Evolutionary conservation across 64 coral and sea anemone genomes (phyloP).

Genomic region (Astreopora myriophthalma): DNA sequence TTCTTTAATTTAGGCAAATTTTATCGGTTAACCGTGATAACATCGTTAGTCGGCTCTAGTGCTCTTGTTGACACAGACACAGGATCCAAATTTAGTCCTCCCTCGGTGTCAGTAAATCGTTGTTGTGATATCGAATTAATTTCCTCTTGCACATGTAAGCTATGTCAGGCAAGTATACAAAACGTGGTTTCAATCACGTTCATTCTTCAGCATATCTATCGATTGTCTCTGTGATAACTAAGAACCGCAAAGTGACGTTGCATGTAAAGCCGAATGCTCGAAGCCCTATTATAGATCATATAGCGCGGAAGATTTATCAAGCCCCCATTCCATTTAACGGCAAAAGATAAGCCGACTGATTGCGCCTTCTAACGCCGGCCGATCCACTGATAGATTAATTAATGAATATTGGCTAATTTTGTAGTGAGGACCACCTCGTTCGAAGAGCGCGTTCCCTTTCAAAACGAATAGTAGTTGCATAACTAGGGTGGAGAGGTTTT

Average conservation of each 20-base stretch:
- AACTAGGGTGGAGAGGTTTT: too few relatives aligned
- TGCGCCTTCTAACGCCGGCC: background rate
- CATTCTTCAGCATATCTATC: background rate
- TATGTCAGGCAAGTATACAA: background rate
- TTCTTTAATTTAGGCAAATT: background rate
- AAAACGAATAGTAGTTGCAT: too few relatives aligned
- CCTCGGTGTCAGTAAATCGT: background rate
- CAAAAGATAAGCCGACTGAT: background rate
- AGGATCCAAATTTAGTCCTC: background rate
- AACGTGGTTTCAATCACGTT: conserved; percentile 2
- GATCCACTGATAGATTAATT: too few relatives aligned
- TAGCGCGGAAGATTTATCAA: background rate
- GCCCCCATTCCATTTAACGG: background rate
- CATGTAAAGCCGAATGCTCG: background rate
- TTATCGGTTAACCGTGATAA: background rate
- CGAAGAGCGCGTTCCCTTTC: too few relatives aligned
- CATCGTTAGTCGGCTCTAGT: background rate
- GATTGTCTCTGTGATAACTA: background rate
- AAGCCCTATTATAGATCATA: too few relatives aligned
- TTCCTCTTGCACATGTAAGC: background rate
- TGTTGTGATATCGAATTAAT: conserved; percentile 4
- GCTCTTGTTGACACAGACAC: background rate
- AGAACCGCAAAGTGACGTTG: background rate
- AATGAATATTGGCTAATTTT: background rate
- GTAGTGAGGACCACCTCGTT: background rate